These are phyloP conservation scores for Limnephilus rhombicus DNA, from an alignment of 2,888 invertebrate species.

Conservation along the genomic window DNA sequence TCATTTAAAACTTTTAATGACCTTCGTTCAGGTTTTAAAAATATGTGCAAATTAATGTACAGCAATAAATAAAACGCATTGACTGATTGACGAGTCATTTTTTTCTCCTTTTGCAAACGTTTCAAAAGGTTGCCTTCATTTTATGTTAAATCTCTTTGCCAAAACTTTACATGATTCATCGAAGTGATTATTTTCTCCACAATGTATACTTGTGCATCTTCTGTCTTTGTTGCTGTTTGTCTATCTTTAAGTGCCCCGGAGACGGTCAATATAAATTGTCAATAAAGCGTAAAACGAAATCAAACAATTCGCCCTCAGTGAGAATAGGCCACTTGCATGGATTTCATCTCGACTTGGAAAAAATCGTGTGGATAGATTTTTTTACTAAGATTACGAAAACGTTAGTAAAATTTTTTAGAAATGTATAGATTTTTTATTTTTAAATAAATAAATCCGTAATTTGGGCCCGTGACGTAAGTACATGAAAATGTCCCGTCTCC, in stretches of 20 bases:
- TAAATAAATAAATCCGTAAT: too few species aligned
- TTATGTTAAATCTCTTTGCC: neutral
- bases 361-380: too few species aligned
- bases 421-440: too few species aligned
- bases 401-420: too few species aligned
- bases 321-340: too few species aligned
- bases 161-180: neutral
- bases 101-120: neutral
- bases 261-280: too few species aligned
- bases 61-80: slow-evolving; percentile 25
- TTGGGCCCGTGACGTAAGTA: too few species aligned
- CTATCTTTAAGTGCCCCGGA: neutral
- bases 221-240: neutral
- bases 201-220: neutral
- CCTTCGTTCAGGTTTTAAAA: neutral
- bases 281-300: too few species aligned
- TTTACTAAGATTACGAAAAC: too few species aligned
- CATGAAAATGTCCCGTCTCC: too few species aligned
- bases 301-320: too few species aligned
- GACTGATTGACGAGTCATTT: slow-evolving; percentile 14
- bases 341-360: too few species aligned
- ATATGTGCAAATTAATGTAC: slow-evolving; percentile 30
- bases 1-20: slow-evolving; percentile 40
- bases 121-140: neutral
- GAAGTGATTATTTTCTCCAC: neutral